These are phyloP conservation scores for Bombus consobrinus DNA, from an alignment of 1,140 invertebrate genomes.

Conservation along the genomic window DNA sequence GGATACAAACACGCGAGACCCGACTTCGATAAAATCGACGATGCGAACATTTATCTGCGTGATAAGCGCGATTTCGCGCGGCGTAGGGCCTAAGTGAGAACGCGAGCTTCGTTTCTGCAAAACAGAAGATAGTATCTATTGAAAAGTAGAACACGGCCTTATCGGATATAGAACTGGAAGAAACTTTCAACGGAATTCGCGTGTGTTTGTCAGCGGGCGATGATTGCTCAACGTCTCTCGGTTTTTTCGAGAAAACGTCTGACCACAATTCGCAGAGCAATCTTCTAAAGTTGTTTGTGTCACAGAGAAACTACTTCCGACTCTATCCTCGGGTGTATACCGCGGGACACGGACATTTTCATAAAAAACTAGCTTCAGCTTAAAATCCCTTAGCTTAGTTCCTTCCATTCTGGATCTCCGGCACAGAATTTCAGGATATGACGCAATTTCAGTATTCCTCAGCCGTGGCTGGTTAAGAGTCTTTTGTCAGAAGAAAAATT, in stretches of 20 bases:
- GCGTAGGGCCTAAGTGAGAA: not conserved
- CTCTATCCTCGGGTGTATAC: not conserved
- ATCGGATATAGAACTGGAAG: not conserved
- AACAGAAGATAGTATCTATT: not conserved
- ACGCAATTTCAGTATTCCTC: not conserved
- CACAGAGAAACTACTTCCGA: not conserved
- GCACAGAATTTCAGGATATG: not conserved
- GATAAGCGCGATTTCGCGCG: not conserved
- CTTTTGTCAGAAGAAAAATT: not conserved
- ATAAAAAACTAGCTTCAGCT: not conserved
- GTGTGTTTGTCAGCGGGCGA: not conserved
- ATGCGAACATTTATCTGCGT: slow-evolving; percentile 22
- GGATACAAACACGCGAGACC: not conserved
- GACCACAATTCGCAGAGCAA: not conserved
- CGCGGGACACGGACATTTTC: not conserved
- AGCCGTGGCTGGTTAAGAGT: not conserved
- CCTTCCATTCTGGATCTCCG: not conserved
- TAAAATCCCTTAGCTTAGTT: not conserved
- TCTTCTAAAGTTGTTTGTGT: not conserved
- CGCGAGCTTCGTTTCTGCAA: slow-evolving; percentile 11
- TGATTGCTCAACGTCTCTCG: too few species aligned
- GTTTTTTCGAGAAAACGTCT: not conserved
- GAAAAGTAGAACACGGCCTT: slow-evolving; percentile 19
- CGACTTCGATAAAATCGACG: slow-evolving; percentile 8
- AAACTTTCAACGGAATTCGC: not conserved